Evolutionary conservation across 1,140 invertebrate genomes (phyloP).

Genomic region (Psix sp.): DNA sequence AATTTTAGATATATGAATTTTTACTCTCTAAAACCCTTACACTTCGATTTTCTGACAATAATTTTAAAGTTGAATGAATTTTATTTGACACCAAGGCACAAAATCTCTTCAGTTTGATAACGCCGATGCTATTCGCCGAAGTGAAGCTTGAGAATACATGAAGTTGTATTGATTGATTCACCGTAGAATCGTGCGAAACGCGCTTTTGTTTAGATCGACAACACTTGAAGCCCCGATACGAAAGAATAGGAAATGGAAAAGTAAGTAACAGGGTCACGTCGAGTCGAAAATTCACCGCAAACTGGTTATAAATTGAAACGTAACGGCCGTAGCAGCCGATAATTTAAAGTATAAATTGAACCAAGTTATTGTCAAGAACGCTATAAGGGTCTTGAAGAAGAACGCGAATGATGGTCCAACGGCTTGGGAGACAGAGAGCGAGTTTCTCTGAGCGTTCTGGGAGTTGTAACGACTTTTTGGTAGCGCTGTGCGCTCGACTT

Average conservation of each 20-base stretch:
- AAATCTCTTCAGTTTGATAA: no score
- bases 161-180: no score
- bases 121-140: no score
- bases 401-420: conserved; percentile 42
- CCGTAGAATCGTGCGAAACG: no score
- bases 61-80: no score
- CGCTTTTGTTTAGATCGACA: conserved; percentile 20
- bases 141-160: no score
- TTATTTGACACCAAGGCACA: no score
- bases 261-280: conserved; percentile 48
- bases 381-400: conserved; percentile 42
- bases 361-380: conserved; percentile 66
- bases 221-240: background rate
- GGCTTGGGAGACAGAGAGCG: conserved; percentile 49
- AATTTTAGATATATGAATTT: no score
- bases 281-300: conserved; percentile 61
- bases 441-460: conserved; percentile 60
- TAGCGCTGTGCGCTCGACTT: conserved; percentile 64
- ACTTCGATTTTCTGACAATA: no score
- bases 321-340: conserved; percentile 60
- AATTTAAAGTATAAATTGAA: conserved; percentile 70
- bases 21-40: no score
- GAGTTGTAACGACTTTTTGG: conserved; percentile 73
- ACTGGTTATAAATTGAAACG: conserved; percentile 65
- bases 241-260: conserved; percentile 33